Base-by-base conservation (phyloP, 2,113 vertebrate genomes). In the Corythaixoides concolor region DNA sequence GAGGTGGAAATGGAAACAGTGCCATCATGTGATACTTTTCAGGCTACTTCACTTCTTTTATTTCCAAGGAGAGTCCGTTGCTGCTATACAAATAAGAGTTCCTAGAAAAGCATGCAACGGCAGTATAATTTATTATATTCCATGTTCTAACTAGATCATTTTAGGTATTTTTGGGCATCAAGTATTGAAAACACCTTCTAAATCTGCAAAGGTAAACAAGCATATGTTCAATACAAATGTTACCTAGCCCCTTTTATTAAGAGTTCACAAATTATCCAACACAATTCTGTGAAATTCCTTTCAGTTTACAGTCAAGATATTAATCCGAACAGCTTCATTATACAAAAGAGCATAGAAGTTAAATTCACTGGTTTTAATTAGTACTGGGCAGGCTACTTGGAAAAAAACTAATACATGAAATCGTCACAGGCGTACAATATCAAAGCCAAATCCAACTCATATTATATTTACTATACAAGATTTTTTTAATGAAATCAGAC, bases 1-100 rank as follows among this genome's bases (percentile, higher is more conserved):
- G 95, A 97, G 97, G 97, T 98, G 98, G 98, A 98, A 99, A 99
- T 99, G 99, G 99, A 99, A 99, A 99, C 99, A 99, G 98, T 99
- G 99, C 99, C 99, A 99, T 99, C 99, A 99, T 99, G 99, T 99
- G 99, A 99, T 99, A 98, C 98, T 98, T 99, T 98, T 97, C 98
- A 99, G 99, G 98, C 98, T 98, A 99, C 98, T 98, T 99, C 98
- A 98, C 97, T 98, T 98, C 91, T 98, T 97, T 97, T 89, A 97
- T 96, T 98, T 97, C 94, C 97, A 97, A 94, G 84, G 86, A 97
- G 84, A 97, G 97, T 93, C 93, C 96, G 90, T 89, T 93, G 79
- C 84, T 96, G 72, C 77, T 87, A 76, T 73, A 97, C 78, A 97
- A 97, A 96, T 95, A 95, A 97, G 88, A 84, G 33, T 95, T 95